Evolutionary conservation across 2,113 vertebrate genomes (phyloP), one percentile per base, ranked within the genome.

Genomic region (Leptobrachium ailaonicum): DNA sequence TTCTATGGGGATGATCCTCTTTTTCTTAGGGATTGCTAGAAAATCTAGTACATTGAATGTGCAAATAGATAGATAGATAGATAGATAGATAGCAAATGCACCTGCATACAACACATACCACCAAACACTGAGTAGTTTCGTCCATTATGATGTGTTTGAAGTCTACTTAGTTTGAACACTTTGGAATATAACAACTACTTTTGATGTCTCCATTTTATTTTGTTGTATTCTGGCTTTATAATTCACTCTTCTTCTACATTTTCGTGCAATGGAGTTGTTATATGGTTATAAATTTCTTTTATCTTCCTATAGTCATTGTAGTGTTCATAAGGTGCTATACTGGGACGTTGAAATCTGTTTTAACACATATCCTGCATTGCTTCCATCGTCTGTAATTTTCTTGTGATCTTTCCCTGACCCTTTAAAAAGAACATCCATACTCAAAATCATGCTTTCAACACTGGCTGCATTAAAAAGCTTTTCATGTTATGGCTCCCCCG

Each of bases 391-490:
- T 73, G 70, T 67, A 63, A 73, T 58, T 73, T 79, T 74, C 63
- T 54, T 45, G 63, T 73, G 71, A 60, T 80, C 63, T 67, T 60
- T 66, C 50, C 2, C 6, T 80, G 71, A 80, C 71, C 78, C 71
- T 74, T 74, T 66, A 67, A 67, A 50, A 74, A 68, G 41, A 74
- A 73, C 63, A 80, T 56, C 11, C 42, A 58, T 68, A 80, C 71
- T 74, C 42, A 58, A 74, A 80, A 66, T 60, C 44, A 73, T 73
- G 45, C 62, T 66, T 73, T 66, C 77, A 79, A 40, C 47, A 80
- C 71, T 44, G 42, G 71, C 7, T 60, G 54, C 63, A 68, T 80
- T 73, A 80, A 74, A 67, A 80, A 40, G 63, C 63, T 80, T 74
- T 74, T 40, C n/a, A 20, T 80, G 71, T 80, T 60, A 11, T 11